Base-by-base conservation (phyloP, 2,797 vertebrate species). In the Pseudotriccus pelzelni region DNA sequence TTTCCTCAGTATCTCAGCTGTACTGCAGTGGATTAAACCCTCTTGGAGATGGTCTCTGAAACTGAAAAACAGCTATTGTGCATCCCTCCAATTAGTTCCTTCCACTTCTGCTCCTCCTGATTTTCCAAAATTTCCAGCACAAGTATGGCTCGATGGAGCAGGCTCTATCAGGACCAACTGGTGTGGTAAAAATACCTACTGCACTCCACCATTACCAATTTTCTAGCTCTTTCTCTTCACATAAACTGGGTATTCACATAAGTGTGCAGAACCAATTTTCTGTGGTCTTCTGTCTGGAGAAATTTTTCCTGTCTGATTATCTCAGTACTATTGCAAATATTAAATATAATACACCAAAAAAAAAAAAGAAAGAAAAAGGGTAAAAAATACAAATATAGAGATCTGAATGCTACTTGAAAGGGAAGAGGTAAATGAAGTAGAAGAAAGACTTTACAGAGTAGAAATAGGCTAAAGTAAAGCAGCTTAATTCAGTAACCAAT, bases 391-490 rank as follows among this genome's bases (percentile, higher is more conserved):
- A 68, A 62, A 39, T 63, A 27, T 37, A 12, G 8, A 83, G 47
- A 52, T 81, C 23, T 63, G 43, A 80, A 50, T 64, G 30, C 11
- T 87, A 6, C 43, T 87, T 70, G 64, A 77, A 80, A 80, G 30
- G 16, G 12, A 74, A 63, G 44, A 70, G 11, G 21, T 74, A 79
- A 91, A 84, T 63, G 41, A 85, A 77, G 59, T n/a, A 89, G 84
- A 83, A 87, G 55, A 72, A 93, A 68, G 1, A 2, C 46, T 82
- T 93, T 77, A 60, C 9, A 64, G 46, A 67, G 49, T 20, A 84
- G 80, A 89, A 94, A 77, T 17, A n/a, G 20, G 74, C 59, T 90
- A 39, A 89, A 80, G 64, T 70, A 92, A 93, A 84, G 59, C 46
- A 87, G 64, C 68, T 84, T 94, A 88, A 90, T 91, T 82, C 80